Evolutionary conservation across 2,113 vertebrate species (phyloP).

Genomic region (Leucopsar rothschildi): DNA sequence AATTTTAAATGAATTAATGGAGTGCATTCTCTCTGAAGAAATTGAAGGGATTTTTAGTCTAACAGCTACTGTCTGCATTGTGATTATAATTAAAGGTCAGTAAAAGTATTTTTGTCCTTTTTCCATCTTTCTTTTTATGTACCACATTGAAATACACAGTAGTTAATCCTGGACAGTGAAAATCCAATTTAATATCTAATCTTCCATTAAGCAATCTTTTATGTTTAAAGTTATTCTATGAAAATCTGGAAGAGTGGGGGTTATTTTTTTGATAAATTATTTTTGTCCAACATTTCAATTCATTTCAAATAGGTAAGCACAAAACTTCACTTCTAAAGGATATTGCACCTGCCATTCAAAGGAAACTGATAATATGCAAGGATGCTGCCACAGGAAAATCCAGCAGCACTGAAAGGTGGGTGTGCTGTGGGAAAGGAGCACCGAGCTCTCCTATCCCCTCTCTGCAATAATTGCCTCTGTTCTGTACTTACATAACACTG

Average conservation of each 20-base stretch:
- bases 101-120: not conserved
- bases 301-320: constrained; percentile 67
- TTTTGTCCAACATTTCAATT: not conserved
- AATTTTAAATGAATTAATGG: constrained; percentile 80
- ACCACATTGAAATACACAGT: not conserved
- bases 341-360: constrained; percentile 71
- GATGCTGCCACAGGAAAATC: constrained; percentile 63
- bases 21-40: constrained; percentile 76
- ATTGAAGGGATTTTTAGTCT: constrained; percentile 80
- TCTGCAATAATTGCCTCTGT: not conserved
- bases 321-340: constrained; percentile 68
- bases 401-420: constrained; percentile 75
- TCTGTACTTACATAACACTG: not conserved
- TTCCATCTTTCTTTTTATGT: not conserved
- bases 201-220: not conserved
- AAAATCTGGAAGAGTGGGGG: not conserved
- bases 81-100: constrained; percentile 80
- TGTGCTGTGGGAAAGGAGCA: not conserved
- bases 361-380: constrained; percentile 69
- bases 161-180: not conserved
- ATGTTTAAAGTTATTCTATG: not conserved
- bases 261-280: not conserved
- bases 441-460: not conserved
- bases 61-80: constrained; percentile 74
- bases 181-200: not conserved